These are phyloP conservation scores for Otus scops DNA, from an alignment of 2,797 vertebrate genomes.

Conservation along the genomic window DNA sequence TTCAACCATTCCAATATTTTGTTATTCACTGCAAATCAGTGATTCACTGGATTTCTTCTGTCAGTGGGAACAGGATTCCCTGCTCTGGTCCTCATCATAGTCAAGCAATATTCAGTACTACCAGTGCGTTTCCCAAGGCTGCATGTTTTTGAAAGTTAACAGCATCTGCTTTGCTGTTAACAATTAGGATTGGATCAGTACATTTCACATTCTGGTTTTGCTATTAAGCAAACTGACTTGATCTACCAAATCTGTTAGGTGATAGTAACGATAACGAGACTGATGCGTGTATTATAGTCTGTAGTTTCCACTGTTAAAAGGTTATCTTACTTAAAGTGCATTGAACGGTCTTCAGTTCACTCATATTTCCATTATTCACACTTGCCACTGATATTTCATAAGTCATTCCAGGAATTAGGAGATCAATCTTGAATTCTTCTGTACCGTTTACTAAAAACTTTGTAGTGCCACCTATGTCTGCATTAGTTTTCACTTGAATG, in stretches of 20 bases:
- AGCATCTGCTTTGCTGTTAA: not conserved
- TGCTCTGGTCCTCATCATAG: not conserved
- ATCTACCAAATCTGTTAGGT: not conserved
- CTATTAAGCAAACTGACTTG: not conserved
- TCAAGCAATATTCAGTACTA: not conserved
- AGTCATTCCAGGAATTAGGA: conserved; percentile 79
- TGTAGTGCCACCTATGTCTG: not conserved
- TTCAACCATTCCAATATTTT: not conserved
- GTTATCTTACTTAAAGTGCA: conserved; percentile 82
- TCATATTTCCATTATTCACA: conserved; percentile 78
- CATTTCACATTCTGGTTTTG: not conserved
- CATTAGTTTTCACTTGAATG: conserved; percentile 66
- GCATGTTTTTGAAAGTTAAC: not conserved
- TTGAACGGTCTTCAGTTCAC: conserved; percentile 71
- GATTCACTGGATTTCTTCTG: not conserved
- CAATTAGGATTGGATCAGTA: not conserved
- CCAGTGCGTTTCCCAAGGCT: not conserved
- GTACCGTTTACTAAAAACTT: conserved; percentile 70
- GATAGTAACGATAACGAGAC: not conserved
- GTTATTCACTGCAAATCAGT: not conserved
- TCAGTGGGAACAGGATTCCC: not conserved
- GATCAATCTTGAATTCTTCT: conserved; percentile 73
- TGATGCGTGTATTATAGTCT: not conserved
- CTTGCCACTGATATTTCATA: conserved; percentile 82
- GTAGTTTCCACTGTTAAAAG: not conserved